Evolutionary conservation across 2,113 vertebrate genomes (phyloP), one percentile per base, ranked within the genome.

Genomic region (Gymnocephalus cernua): DNA sequence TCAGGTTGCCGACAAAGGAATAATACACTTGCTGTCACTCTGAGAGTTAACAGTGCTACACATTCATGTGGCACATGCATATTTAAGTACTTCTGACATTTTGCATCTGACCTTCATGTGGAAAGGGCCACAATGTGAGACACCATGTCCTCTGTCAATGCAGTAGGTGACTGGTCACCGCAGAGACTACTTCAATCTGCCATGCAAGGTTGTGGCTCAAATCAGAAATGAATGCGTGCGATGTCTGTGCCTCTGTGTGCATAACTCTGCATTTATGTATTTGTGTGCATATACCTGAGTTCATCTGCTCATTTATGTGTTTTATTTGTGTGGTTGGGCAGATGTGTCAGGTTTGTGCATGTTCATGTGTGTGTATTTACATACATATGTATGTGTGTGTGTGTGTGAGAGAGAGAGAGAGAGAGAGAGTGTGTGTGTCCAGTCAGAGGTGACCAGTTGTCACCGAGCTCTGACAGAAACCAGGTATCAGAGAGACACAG

Each of bases 391-490:
- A 7, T 63, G 2, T 68, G 23, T 57, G 3, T 63, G 12, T 61
- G 19, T 62, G 29, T 79, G 7, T 47, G 23, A 29, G 29, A 29
- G 29, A 29, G 29, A 29, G 35, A 38, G 35, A 38, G 7, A 38
- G 35, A 38, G 7, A 38, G 35, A 38, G 7, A 38, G 35, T 8
- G 38, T 3, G 38, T 11, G 72, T 64, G 35, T 88, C 67, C 56
- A 77, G 68, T 88, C 85, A 86, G 68, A 90, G 79, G 86, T 90
- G 89, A 87, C 91, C 86, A 80, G 74, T 84, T 89, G 89, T 90
- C 88, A 89, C 38, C 76, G 44, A 77, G 68, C 68, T 85, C 71
- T 89, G 84, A 92, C 87, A 92, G 87, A 82, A 86, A 86, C 75
- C 83, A 86, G 89, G 71, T 91, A 93, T 92, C 91, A 88, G 66